Conservation (phyloP, 1,140 invertebrate species). For the Drosophila persimilis region DNA sequence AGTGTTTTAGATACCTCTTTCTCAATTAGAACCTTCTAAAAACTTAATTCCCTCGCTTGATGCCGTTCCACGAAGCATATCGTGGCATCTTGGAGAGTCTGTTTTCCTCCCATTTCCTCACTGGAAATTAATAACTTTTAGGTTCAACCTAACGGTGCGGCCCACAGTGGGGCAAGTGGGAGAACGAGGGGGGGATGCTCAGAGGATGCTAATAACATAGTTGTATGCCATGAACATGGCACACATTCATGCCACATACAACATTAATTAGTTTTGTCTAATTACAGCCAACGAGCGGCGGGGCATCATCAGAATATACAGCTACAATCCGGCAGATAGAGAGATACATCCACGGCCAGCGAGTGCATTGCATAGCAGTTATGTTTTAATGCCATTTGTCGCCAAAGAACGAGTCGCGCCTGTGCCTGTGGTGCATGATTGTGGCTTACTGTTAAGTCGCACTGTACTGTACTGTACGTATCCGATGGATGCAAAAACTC, state of each 20-base stretch:
- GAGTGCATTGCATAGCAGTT: slow-evolving; percentile 37
- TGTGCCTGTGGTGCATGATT: slow-evolving; percentile 32
- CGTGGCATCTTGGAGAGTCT: not conserved
- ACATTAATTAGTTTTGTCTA: slow-evolving; percentile 73
- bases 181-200: slow-evolving; percentile 7
- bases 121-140: slow-evolving; percentile 41
- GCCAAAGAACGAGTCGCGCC: slow-evolving; percentile 42
- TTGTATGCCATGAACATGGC: slow-evolving; percentile 49
- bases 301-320: slow-evolving; percentile 26
- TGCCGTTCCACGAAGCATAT: slow-evolving; percentile 14
- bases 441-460: slow-evolving; percentile 53
- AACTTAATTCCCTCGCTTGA: not conserved
- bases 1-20: too few species aligned
- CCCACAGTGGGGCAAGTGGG: not conserved
- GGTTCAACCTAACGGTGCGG: slow-evolving; percentile 17
- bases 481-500: slow-evolving; percentile 39
- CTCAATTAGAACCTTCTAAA: not conserved
- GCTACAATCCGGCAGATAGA: slow-evolving; percentile 45
- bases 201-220: slow-evolving; percentile 47
- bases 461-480: slow-evolving; percentile 18
- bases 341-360: slow-evolving; percentile 13
- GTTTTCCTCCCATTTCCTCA: not conserved
- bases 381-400: slow-evolving; percentile 60
- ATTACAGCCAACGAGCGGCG: slow-evolving; percentile 44
- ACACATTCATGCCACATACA: slow-evolving; percentile 43